Evolutionary conservation across 2,113 vertebrate genomes (phyloP), one percentile per base, ranked within the genome.

Genomic region (Gasterosteus aculeatus): DNA sequence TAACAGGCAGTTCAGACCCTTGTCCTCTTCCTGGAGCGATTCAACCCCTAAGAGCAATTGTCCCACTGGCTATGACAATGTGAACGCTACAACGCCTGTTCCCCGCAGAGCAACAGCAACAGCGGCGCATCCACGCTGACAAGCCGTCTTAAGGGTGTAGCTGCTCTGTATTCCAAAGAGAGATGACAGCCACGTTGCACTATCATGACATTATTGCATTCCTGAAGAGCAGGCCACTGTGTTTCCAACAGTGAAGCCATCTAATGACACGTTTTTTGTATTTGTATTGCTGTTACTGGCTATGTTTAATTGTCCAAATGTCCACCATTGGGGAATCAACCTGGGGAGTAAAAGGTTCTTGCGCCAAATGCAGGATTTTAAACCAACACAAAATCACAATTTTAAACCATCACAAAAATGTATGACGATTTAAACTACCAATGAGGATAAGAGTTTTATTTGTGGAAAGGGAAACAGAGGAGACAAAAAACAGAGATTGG

Each of bases 401-500:
- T 26, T 26, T 26, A 26, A 26, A 26, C 22, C 22, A 26, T 26
- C 22, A 71, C 10, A 58, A 42, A 62, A 49, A 12, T 62, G 7
- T 16, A 49, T 65, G 11, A 77, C 57, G 47, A 39, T 64, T 39
- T 58, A 71, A 68, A 71, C 70, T 33, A 77, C 49, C 35, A 39
- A 51, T 60, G 0, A 46, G 59, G 72, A 70, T 39, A 38, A 73
- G 42, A 71, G 1, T 64, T 58, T 71, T 18, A 33, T 75, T 60
- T 74, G 56, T 51, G 26, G 53, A 60, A 26, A 29, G 12, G 60
- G 61, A 81, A 75, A 70, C 61, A 56, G 35, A 73, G 39, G 18
- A 80, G 38, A 72, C 31, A 60, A 51, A 72, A 67, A 77, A 72
- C 31, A 57, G 63, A 54, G 31, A 75, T 49, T 35, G 69, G 76